Base-by-base conservation (phyloP, 2,888 invertebrate species). In the Yponomeuta sedellus region DNA sequence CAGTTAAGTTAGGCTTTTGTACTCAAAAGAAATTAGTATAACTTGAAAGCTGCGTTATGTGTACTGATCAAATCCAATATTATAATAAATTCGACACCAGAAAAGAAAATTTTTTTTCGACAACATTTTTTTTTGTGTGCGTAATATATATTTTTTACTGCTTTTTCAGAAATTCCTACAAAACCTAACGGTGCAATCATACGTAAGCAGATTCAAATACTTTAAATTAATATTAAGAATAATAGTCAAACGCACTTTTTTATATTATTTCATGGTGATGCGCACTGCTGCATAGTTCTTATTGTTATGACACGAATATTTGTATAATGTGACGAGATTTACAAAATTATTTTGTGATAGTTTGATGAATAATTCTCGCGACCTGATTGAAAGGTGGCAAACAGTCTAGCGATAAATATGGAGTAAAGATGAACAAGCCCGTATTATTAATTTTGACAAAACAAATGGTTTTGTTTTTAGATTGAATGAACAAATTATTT, bases 151-250 rank as follows among this genome's bases (percentile, higher is more conserved):
- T 44, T 44, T 52, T 52, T 16, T 52, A 52, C 44, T 61, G 25
- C 61, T 4, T 78, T 84, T 80, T 79, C 81, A 81, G 78, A 82
- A 77, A 75, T 76, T 72, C 72, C 77, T 71, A 78, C 79, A 78
- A 77, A 79, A 76, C 74, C 69, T 79, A 81, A 74, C 71, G 72
- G 75, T 74, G 77, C 77, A 73, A 74, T 76, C 70, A 76, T 74
- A 61, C 61, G 61, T 72, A 71, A 71, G 74, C 77, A 72, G 78
- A 34, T n/a, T 44, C 10, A 22, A 63, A 39, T 61, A 39, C 2
- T 28, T 62, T 28, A 40, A 40, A 44, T 61, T 28, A 69, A 67
- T 70, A 69, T 70, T 69, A 70, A 70, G 68, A 68, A 65, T 58
- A 61, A 61, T 61, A 61, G 61, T 61, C 67, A 67, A 64, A 64